These are phyloP conservation scores for Myiagra hebetior DNA, from an alignment of 2,113 vertebrate genomes.

Conservation along the genomic window DNA sequence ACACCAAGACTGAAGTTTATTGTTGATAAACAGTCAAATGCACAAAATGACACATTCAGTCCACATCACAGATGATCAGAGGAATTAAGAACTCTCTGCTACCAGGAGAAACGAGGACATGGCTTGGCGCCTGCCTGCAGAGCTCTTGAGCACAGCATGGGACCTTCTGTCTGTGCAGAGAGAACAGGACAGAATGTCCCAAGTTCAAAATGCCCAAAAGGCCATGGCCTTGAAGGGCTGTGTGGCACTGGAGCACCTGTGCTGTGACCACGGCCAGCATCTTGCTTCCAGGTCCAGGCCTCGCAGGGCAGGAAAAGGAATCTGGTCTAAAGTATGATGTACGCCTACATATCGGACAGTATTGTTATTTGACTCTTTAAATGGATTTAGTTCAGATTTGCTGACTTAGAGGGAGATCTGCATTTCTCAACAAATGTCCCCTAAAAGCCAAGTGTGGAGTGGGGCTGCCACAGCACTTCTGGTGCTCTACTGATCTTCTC, in stretches of 20 bases:
- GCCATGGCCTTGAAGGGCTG: fast-evolving
- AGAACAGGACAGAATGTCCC: not conserved
- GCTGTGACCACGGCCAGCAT: not conserved
- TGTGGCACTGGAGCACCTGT: not conserved
- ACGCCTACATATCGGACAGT: fast-evolving
- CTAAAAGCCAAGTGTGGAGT: not conserved
- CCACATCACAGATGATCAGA: constrained; percentile 51
- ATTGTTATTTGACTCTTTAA: not conserved
- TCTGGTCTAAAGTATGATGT: not conserved
- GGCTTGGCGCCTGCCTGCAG: not conserved
- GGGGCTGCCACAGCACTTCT: not conserved
- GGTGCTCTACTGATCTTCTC: not conserved
- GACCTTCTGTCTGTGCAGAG: not conserved
- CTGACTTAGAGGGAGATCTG: not conserved
- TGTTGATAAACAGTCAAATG: constrained; percentile 16
- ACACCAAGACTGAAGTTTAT: not conserved
- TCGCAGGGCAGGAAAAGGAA: not conserved
- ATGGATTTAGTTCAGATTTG: not conserved
- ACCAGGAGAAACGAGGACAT: not conserved
- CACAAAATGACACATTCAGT: constrained; percentile 47
- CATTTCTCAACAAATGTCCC: not conserved
- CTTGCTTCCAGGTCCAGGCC: not conserved
- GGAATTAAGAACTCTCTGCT: not conserved
- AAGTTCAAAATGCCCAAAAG: not conserved
- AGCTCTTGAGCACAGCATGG: not conserved